Percentiles rank a stretch among this genome's conserved stretches.
These are phyloP conservation scores for Dicerorhinus sumatrensis DNA, from an alignment of 2,113 vertebrate genomes.

Conservation along the genomic window DNA sequence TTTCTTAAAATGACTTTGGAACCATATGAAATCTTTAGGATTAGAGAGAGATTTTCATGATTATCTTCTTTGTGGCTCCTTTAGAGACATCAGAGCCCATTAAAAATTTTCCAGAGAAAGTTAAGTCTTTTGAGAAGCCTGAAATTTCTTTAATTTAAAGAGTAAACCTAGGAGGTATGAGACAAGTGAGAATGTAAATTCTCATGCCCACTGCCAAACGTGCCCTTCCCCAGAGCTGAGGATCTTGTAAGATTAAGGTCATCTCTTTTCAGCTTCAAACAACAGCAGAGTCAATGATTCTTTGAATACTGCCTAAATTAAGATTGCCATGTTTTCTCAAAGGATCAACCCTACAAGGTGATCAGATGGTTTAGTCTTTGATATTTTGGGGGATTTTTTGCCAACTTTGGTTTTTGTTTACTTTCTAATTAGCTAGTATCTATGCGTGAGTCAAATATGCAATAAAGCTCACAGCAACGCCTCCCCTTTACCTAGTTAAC, in stretches of 20 bases:
- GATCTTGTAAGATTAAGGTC: background rate
- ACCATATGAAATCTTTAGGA: conserved; percentile 28
- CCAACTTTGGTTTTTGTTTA: background rate
- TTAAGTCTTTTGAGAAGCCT: conserved; percentile 58
- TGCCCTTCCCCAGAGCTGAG: background rate
- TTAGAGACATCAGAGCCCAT: background rate
- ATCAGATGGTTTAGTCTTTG: background rate
- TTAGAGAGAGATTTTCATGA: conserved; percentile 10
- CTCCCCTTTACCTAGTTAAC: background rate
- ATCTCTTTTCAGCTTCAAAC: background rate
- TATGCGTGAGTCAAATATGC: background rate
- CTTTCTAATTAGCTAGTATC: background rate
- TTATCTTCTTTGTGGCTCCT: conserved; percentile 50
- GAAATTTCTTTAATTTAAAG: conserved; percentile 48
- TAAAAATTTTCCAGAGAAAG: conserved; percentile 52
- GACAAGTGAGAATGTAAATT: background rate
- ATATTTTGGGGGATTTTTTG: background rate
- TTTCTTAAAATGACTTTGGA: conserved; percentile 62
- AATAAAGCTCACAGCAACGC: background rate
- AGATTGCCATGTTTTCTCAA: background rate
- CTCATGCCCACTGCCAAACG: background rate
- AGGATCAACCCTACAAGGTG: background rate
- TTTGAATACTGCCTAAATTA: background rate
- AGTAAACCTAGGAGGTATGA: background rate
- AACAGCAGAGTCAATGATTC: background rate